Percentiles rank a stretch among this genome's conserved stretches.
These are phyloP conservation scores for Graptemys geographica DNA, from an alignment of 2,797 vertebrate genomes.

Conservation along the genomic window DNA sequence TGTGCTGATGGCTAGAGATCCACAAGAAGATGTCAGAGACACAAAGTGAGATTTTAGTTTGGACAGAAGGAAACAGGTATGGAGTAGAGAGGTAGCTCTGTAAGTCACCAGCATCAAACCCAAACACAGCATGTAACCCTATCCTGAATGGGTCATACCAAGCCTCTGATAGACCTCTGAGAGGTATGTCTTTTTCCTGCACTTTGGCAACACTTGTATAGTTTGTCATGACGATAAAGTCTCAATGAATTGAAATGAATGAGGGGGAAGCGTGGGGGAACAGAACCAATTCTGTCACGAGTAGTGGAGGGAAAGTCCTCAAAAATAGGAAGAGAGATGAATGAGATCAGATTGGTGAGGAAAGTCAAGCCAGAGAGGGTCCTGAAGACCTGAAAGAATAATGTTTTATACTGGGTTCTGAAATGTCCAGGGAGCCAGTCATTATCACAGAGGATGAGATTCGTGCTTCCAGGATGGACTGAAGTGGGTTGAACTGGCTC, in stretches of 20 bases:
- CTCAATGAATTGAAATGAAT: background rate
- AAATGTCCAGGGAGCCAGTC: background rate
- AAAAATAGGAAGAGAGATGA: background rate
- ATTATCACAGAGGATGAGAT: conserved; percentile 6
- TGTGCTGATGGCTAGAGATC: background rate
- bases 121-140: background rate
- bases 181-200: background rate
- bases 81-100: background rate
- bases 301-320: background rate
- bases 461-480: conserved; percentile 20
- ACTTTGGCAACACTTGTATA: background rate
- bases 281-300: background rate
- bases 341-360: background rate
- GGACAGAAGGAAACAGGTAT: background rate
- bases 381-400: background rate
- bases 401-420: background rate
- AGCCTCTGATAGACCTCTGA: background rate
- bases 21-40: background rate
- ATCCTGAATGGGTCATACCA: background rate
- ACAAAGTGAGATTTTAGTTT: background rate
- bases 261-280: background rate
- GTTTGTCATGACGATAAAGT: background rate
- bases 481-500: conserved; percentile 38
- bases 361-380: background rate
- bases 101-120: background rate